phyloP scores from a whole-genome alignment of 2,888 invertebrate genomes.

The Sminthurides aquaticus region DNA sequence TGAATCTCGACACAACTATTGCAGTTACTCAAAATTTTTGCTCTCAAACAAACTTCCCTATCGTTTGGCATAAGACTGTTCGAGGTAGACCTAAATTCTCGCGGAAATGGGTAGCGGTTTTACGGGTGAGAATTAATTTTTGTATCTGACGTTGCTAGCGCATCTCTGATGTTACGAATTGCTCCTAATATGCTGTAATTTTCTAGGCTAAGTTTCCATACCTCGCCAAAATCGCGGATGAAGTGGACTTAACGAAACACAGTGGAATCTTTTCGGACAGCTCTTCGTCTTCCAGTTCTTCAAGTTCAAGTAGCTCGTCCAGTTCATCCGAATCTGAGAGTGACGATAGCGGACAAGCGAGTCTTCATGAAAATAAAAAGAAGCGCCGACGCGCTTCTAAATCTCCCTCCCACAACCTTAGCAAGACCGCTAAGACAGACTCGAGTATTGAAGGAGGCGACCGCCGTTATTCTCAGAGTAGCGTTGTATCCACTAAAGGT shows the following conservation, averaged over 20 bases:
- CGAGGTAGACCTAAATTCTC: slow-evolving; percentile 92
- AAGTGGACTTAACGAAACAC: slow-evolving; percentile 73
- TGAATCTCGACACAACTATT: slow-evolving; percentile 90
- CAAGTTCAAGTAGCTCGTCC: slow-evolving; percentile 45
- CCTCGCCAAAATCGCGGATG: slow-evolving; percentile 68
- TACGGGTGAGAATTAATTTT: slow-evolving; percentile 48
- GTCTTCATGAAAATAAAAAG: slow-evolving; percentile 71
- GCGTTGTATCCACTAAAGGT: too few relatives aligned
- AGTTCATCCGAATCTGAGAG: slow-evolving; percentile 54
- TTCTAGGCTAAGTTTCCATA: slow-evolving; percentile 63
- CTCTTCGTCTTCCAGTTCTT: slow-evolving; percentile 68
- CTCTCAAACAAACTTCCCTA: slow-evolving; percentile 88
- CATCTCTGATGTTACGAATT: neutral
- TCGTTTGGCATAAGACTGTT: slow-evolving; percentile 97
- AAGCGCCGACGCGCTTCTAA: slow-evolving; percentile 42
- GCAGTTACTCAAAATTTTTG: slow-evolving; percentile 98
- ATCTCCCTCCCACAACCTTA: neutral
- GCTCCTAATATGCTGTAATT: neutral
- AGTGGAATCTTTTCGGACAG: slow-evolving; percentile 92
- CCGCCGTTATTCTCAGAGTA: too few relatives aligned
- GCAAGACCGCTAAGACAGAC: neutral
- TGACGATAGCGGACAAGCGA: slow-evolving; percentile 78
- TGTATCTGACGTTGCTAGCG: too few relatives aligned
- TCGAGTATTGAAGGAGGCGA: too few relatives aligned
- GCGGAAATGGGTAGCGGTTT: slow-evolving; percentile 69